Percentiles rank a stretch among this genome's conserved stretches.
Evolutionary conservation across 2,797 vertebrate species (phyloP).

Genomic region (Eutrigla gurnardus): DNA sequence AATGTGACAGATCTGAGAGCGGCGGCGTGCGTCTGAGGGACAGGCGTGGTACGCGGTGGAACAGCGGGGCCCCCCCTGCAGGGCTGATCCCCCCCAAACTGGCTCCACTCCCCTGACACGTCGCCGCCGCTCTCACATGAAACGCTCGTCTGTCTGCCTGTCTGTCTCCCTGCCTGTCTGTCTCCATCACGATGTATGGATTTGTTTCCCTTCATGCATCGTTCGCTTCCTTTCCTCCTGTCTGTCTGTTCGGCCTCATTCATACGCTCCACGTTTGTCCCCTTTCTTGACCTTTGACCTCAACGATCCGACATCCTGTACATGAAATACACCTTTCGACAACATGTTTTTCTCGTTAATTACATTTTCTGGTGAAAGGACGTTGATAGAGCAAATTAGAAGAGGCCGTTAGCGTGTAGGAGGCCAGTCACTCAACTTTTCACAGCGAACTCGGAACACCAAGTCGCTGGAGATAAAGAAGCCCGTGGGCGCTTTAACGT

Average conservation of each 20-base stretch:
- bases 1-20: constrained; percentile 74
- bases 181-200: constrained; percentile 29
- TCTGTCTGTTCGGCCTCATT: background rate
- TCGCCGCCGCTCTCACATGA: constrained; percentile 56
- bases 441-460: constrained; percentile 71
- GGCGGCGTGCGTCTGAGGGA: constrained; percentile 75
- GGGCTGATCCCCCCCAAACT: constrained; percentile 70
- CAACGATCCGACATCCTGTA: background rate
- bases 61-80: constrained; percentile 60
- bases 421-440: constrained; percentile 57
- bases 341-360: background rate
- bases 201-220: constrained; percentile 26
- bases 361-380: constrained; percentile 11
- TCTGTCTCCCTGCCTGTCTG: constrained; percentile 21
- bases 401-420: constrained; percentile 58
- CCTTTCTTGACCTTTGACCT: constrained; percentile 39
- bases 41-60: constrained; percentile 71
- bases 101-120: constrained; percentile 61
- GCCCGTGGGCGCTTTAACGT: constrained; percentile 73
- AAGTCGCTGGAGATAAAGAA: constrained; percentile 55
- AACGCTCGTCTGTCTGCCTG: constrained; percentile 44
- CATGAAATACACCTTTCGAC: background rate
- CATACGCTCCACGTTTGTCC: background rate
- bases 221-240: background rate
- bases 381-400: constrained; percentile 35